Percentiles rank a stretch among this genome's conserved stretches.
Conservation (phyloP, 2,797 vertebrate species). For the Paguma larvata region DNA sequence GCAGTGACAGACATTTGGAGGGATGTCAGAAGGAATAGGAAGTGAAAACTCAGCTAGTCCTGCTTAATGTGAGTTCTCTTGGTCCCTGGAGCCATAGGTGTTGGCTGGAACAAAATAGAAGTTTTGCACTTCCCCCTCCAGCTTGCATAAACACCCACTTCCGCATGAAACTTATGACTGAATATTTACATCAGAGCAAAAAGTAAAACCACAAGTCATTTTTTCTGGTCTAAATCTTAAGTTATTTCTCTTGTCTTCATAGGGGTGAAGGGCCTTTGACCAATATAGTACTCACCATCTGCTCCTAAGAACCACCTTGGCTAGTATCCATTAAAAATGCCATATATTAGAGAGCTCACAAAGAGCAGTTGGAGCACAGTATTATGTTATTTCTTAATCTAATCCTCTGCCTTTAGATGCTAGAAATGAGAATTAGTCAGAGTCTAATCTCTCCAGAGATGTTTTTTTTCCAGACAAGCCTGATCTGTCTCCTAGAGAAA, state of each 20-base stretch:
- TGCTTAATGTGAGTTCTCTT: constrained; percentile 10
- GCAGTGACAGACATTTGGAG: neutral
- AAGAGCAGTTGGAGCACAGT: constrained; percentile 56
- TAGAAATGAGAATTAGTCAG: constrained; percentile 81
- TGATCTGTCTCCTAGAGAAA: constrained; percentile 72
- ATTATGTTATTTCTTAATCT: constrained; percentile 80
- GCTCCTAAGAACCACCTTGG: constrained; percentile 60
- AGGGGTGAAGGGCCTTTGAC: constrained; percentile 16
- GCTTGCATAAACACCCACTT: constrained; percentile 13
- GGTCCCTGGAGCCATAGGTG: neutral
- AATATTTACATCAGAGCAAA: constrained; percentile 29
- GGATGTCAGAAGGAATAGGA: constrained; percentile 27
- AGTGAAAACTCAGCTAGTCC: neutral
- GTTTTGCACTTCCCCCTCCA: neutral
- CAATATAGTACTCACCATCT: constrained; percentile 29
- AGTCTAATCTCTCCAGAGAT: constrained; percentile 77
- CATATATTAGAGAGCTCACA: constrained; percentile 66
- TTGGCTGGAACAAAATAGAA: neutral
- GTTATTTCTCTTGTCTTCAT: constrained; percentile 25
- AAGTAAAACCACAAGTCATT: constrained; percentile 25
- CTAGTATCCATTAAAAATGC: constrained; percentile 57
- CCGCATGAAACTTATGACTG: neutral
- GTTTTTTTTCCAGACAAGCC: constrained; percentile 76
- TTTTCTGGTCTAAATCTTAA: constrained; percentile 58
- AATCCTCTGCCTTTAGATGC: constrained; percentile 76